Evolutionary conservation across 2,888 invertebrate genomes (phyloP).

Genomic region (Drosophila parthenogenetica): DNA sequence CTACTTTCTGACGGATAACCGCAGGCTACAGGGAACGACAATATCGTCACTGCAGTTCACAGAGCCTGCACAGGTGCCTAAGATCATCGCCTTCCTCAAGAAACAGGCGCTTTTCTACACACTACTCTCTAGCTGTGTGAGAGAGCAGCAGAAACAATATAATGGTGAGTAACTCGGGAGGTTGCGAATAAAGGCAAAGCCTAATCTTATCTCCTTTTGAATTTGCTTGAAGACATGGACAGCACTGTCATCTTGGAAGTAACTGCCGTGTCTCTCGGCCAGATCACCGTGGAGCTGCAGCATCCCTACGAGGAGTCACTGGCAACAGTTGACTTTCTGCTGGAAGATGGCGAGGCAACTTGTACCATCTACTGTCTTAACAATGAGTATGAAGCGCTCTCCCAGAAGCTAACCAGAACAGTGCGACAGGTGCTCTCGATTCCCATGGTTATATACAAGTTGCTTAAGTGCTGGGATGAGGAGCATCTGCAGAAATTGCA

Average conservation of each 20-base stretch:
- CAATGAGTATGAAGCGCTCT: constrained; percentile 85
- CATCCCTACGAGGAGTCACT: constrained; percentile 96
- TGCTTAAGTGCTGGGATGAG: constrained; percentile 94
- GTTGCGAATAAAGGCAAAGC: too few relatives aligned
- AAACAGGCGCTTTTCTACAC: constrained; percentile 97
- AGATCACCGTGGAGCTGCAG: constrained; percentile 95
- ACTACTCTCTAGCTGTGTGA: constrained; percentile 94
- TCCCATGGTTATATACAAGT: constrained; percentile 94
- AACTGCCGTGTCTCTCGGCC: constrained; percentile 94
- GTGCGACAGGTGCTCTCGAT: constrained; percentile 96
- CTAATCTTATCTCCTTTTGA: not conserved
- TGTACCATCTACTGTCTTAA: constrained; percentile 90
- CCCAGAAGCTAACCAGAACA: constrained; percentile 87
- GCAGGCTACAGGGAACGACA: constrained; percentile 87
- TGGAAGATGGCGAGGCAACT: constrained; percentile 91
- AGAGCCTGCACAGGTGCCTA: constrained; percentile 96
- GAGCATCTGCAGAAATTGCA: constrained; percentile 87
- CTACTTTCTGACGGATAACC: constrained; percentile 95
- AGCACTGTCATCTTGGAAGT: constrained; percentile 93
- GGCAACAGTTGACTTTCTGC: constrained; percentile 95
- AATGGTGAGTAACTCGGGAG: constrained; percentile 86
- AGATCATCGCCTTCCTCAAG: constrained; percentile 92
- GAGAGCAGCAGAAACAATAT: constrained; percentile 90
- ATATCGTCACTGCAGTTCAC: constrained; percentile 93
- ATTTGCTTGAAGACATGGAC: constrained; percentile 82